Evolutionary conservation across 37 sponge, comb jelly and placozoan genomes (phyloP).

Genomic region (Halichondria panicea): DNA sequence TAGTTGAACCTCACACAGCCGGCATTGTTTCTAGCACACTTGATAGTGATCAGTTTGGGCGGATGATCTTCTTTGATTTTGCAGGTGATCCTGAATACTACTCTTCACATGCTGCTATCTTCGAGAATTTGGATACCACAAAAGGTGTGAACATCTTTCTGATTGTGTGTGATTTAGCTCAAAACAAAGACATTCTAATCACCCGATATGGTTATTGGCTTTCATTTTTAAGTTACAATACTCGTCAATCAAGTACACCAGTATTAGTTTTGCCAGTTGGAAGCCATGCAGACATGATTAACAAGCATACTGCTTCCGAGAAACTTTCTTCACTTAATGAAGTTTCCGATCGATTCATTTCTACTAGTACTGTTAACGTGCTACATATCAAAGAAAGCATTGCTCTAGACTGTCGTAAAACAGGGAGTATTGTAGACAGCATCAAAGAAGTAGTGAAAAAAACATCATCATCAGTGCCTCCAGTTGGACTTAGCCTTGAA

Average conservation of each 20-base stretch:
- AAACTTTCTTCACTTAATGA: too few species aligned
- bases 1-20: conserved; percentile 20
- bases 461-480: too few species aligned
- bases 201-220: conserved; percentile 12
- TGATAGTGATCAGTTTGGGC: conserved; percentile 8
- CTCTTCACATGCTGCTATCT: conserved; percentile 21
- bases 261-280: conserved; percentile 19
- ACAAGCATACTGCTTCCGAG: too few species aligned
- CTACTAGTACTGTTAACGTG: too few species aligned
- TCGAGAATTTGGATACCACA: conserved; percentile 3
- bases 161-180: conserved; percentile 18
- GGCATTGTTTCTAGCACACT: conserved; percentile 24
- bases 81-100: conserved; percentile 53
- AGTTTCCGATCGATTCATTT: too few species aligned
- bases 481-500: too few species aligned
- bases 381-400: too few species aligned
- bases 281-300: conserved; percentile 15
- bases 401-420: too few species aligned
- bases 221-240: conserved; percentile 1
- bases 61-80: conserved; percentile 36
- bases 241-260: neutral
- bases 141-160: conserved; percentile 8
- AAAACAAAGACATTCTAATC: conserved; percentile 11
- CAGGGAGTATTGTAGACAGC: too few species aligned
- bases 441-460: too few species aligned